phyloP scores from a whole-genome alignment of 2,113 vertebrate species.

The Stomatorhinus ivindoensis region DNA sequence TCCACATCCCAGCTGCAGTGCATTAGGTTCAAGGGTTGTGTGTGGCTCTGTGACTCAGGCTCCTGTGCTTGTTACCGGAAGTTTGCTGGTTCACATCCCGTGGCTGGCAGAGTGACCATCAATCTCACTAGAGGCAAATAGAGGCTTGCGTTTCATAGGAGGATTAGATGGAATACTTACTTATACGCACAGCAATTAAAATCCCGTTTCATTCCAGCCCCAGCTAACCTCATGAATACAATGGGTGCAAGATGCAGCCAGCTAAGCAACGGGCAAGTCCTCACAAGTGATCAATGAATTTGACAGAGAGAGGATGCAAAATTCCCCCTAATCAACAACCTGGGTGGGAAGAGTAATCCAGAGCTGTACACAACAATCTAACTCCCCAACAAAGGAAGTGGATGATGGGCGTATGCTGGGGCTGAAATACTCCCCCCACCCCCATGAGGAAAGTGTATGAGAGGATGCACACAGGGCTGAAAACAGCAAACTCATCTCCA shows the following conservation, averaged over 20 bases:
- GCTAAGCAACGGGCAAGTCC: background rate
- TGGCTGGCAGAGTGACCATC: background rate
- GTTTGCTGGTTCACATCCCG: background rate
- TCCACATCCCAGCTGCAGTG: background rate
- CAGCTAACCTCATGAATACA: background rate
- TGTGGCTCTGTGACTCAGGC: background rate
- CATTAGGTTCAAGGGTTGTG: background rate
- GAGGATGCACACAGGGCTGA: background rate
- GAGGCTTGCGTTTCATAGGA: background rate
- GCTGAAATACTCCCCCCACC: background rate
- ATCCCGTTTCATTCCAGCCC: background rate
- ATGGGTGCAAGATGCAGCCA: background rate
- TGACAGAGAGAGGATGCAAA: background rate
- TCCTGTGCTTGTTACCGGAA: background rate
- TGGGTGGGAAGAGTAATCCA: background rate
- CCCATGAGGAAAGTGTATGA: background rate
- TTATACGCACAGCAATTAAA: background rate
- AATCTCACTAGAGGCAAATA: background rate
- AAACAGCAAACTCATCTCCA: background rate
- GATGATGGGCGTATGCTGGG: background rate
- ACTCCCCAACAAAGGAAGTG: background rate
- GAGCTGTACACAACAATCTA: background rate
- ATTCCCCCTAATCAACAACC: background rate
- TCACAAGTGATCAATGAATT: background rate
- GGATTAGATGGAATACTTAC: background rate